Base-by-base conservation (phyloP, 2,797 vertebrate species). In the Halcyon leucocephala region DNA sequence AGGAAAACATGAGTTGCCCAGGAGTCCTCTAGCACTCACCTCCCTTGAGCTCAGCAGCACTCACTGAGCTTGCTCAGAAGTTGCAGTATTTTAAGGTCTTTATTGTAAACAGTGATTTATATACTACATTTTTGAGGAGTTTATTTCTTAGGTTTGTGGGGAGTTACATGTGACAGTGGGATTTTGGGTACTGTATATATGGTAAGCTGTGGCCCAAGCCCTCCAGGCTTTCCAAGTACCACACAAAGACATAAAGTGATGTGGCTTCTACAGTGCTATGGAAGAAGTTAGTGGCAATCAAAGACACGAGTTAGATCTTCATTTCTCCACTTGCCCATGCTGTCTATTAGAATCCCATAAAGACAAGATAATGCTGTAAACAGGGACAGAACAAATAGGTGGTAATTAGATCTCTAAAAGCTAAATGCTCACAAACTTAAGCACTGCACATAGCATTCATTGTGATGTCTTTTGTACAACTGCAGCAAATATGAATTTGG, bases 391-490 rank as follows among this genome's bases (percentile, higher is more conserved):
- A 26, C 52, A 76, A 82, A 71, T 29, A 55, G 21, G 13, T 49
- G 1, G 14, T 57, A 18, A 17, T 58, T 22, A 31, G 39, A 52
- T 11, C 7, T 78, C 29, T 12, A 29, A 51, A 60, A 79, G 28
- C 60, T 42, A 49, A 55, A 29, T 54, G 39, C 55, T 84, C 7
- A 0, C 46, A 58, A 8, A 29, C 55, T 2, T 24, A 25, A n/a
- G 44, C 0, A 0, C 21, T 44, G 39, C 31, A 33, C 12, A 0
- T 4, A 10, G 9, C 33, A 31, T 33, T 51, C 29, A 3, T 39
- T 52, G 58, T 28, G 29, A 15, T 37, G 35, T 5, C 44, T 37
- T 26, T 24, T 57, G 39, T 64, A 29, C 18, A 29, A 10, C 58
- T 78, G 19, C 6, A 28, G 35, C 76, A 78, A 65, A 31, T 10